Evolutionary conservation across 2,888 invertebrate genomes (phyloP).

Genomic region (Folsomia candida): DNA sequence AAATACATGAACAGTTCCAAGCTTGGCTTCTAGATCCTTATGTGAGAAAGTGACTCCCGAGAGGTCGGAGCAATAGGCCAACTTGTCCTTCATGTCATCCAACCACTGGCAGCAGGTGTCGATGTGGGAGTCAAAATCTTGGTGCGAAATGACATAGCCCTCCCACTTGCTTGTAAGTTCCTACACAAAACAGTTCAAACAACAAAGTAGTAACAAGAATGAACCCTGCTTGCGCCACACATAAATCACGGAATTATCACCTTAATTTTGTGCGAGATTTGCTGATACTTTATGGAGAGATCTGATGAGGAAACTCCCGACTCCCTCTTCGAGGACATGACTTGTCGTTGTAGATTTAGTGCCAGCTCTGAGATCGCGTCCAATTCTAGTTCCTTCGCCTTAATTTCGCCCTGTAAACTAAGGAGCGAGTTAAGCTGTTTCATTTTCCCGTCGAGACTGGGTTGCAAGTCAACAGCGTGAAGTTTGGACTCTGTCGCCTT

Average conservation of each 20-base stretch:
- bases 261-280: slow-evolving; percentile 83
- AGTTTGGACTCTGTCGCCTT: slow-evolving; percentile 81
- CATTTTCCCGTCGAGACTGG: slow-evolving; percentile 77
- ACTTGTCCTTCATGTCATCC: slow-evolving; percentile 73
- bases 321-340: slow-evolving; percentile 60
- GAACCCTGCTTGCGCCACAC: not conserved
- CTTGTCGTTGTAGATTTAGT: slow-evolving; percentile 75
- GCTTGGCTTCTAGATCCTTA: slow-evolving; percentile 79
- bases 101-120: slow-evolving; percentile 81
- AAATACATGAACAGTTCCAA: slow-evolving; percentile 66
- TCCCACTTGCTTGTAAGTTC: slow-evolving; percentile 89
- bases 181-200: too few species aligned
- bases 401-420: slow-evolving; percentile 78
- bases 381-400: slow-evolving; percentile 87
- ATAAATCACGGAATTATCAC: slow-evolving; percentile 49
- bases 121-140: slow-evolving; percentile 78
- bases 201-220: too few species aligned
- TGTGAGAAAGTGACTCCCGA: slow-evolving; percentile 72
- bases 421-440: slow-evolving; percentile 74
- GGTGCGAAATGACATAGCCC: slow-evolving; percentile 81
- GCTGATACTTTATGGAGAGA: slow-evolving; percentile 86
- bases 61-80: slow-evolving; percentile 82
- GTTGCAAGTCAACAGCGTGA: slow-evolving; percentile 81
- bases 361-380: slow-evolving; percentile 89
- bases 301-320: slow-evolving; percentile 83